phyloP scores from a whole-genome alignment of 2,888 invertebrate species.

The Parthenolecanium corni region DNA sequence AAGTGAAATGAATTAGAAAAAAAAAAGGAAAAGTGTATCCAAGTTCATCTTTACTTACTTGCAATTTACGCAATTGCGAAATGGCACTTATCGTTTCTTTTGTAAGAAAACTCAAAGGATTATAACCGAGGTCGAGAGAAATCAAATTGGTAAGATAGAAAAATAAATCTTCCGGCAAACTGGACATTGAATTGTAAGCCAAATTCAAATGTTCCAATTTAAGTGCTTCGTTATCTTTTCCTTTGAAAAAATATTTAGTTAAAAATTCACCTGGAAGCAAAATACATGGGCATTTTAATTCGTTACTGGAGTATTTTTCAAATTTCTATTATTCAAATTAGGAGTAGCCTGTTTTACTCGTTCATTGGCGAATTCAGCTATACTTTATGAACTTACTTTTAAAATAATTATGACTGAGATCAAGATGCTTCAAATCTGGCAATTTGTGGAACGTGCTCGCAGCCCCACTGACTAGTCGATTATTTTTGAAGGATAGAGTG shows the following conservation, averaged over 20 bases:
- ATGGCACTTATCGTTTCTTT: conserved; percentile 24
- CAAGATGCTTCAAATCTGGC: not conserved
- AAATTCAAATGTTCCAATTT: conserved; percentile 18
- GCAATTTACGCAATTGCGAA: conserved; percentile 17
- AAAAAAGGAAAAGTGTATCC: too few species aligned
- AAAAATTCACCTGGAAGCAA: not conserved
- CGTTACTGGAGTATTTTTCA: too few species aligned
- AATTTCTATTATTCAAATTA: too few species aligned
- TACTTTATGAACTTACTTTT: conserved; percentile 6
- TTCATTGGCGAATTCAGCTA: too few species aligned
- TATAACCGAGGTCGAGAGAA: conserved; percentile 25
- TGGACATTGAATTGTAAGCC: conserved; percentile 19
- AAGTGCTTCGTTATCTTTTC: conserved; percentile 1
- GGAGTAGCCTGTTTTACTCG: too few species aligned
- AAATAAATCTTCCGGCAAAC: conserved; percentile 19
- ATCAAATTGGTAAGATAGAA: conserved; percentile 24
- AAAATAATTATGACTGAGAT: conserved; percentile 2
- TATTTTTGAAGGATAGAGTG: conserved; percentile 12
- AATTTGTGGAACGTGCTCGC: conserved; percentile 8
- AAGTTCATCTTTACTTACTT: too few species aligned
- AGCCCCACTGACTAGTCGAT: conserved; percentile 7
- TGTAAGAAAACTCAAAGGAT: conserved; percentile 26
- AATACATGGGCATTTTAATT: not conserved
- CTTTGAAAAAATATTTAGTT: conserved; percentile 1
- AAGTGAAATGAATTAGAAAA: too few species aligned